A percentile compares a stretch with the other conserved stretches of the same genome.
phyloP scores from a whole-genome alignment of 2,888 invertebrate genomes.

The Oxycera nigricornis region DNA sequence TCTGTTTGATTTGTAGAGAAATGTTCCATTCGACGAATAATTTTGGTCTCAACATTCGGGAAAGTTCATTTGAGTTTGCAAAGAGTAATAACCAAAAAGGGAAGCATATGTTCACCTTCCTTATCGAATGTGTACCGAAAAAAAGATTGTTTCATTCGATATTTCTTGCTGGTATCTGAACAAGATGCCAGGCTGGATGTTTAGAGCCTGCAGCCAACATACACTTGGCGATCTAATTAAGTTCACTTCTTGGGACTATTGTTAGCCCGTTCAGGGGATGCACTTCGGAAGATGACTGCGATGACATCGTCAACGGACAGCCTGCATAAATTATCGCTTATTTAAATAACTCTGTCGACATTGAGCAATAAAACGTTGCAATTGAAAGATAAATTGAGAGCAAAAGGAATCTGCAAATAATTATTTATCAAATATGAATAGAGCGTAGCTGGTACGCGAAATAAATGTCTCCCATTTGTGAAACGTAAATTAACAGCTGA shows the following conservation, averaged over 20 bases:
- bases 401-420: constrained; percentile 13
- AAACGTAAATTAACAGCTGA: constrained; percentile 30
- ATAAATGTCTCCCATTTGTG: constrained; percentile 22
- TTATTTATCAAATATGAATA: constrained; percentile 29
- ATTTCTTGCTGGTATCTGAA: not conserved
- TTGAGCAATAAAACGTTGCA: constrained; percentile 35
- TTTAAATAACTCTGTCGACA: constrained; percentile 37
- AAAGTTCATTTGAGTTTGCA: no score
- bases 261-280: constrained; percentile 22
- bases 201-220: not conserved
- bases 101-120: no score
- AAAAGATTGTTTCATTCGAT: not conserved
- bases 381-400: constrained; percentile 31
- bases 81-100: no score
- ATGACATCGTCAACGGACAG: constrained; percentile 21
- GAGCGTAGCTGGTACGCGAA: constrained; percentile 34
- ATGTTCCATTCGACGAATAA: no score
- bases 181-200: not conserved
- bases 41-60: no score
- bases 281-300: constrained; percentile 7
- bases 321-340: constrained; percentile 31
- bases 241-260: constrained; percentile 30
- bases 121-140: no score
- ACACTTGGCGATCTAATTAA: constrained; percentile 29
- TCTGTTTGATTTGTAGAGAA: no score